Conservation (phyloP, 1,140 invertebrate genomes). For the Planococcus citri region DNA sequence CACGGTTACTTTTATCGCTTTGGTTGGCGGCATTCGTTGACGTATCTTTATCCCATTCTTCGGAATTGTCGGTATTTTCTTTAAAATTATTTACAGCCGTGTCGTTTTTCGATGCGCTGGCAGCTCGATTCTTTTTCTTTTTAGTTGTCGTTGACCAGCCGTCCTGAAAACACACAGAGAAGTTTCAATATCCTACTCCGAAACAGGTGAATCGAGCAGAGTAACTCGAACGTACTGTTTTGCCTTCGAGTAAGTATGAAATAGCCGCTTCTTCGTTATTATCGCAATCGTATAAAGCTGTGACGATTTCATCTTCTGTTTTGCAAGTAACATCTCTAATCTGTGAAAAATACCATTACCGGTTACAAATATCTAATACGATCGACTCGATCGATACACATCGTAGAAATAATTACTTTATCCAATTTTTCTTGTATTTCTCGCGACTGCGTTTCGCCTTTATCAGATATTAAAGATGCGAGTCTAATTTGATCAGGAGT, state of each 20-base stretch:
- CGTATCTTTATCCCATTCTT: constrained; percentile 22
- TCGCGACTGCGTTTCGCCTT: not conserved
- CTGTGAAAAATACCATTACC: constrained; percentile 28
- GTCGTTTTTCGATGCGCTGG: constrained; percentile 25
- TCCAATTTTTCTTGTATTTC: not conserved
- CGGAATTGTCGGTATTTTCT: not conserved
- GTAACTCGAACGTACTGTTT: not conserved
- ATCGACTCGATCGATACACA: not conserved
- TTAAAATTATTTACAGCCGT: not conserved
- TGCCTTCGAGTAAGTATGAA: constrained; percentile 56
- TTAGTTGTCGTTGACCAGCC: constrained; percentile 67
- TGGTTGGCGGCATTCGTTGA: constrained; percentile 26
- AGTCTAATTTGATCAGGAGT: constrained; percentile 13
- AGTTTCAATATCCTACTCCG: not conserved
- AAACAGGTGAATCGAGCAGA: no score
- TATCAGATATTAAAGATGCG: constrained; percentile 11
- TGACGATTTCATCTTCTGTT: constrained; percentile 67
- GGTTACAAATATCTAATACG: not conserved
- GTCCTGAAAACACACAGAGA: constrained; percentile 40
- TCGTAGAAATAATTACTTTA: not conserved
- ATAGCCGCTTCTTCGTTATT: constrained; percentile 61
- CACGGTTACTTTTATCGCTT: constrained; percentile 24
- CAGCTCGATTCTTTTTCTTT: constrained; percentile 63
- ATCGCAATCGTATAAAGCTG: constrained; percentile 68
- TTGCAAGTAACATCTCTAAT: constrained; percentile 67